Conservation (phyloP, 92 coral and sea anemone genomes). For the Bergia puertoricense region DNA sequence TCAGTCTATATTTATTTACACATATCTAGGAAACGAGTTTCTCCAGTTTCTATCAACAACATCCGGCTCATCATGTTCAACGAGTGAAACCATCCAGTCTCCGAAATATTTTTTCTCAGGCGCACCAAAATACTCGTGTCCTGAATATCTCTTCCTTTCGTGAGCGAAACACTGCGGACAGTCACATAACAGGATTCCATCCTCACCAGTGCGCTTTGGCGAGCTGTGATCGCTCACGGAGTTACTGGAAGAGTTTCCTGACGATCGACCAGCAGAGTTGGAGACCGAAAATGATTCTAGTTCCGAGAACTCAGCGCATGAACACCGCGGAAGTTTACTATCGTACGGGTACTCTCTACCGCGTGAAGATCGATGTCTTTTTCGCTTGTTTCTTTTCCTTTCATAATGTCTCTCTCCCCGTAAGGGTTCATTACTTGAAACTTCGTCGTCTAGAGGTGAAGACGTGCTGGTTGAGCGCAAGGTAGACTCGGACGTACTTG, state of each 20-base stretch:
- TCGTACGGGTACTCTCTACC: slow-evolving; percentile 61
- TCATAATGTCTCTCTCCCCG: slow-evolving; percentile 39
- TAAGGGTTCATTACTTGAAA: slow-evolving; percentile 65
- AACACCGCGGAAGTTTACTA: slow-evolving; percentile 73
- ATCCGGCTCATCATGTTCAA: background rate
- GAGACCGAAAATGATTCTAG: slow-evolving; percentile 71
- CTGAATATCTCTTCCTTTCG: slow-evolving; percentile 52
- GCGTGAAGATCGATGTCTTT: slow-evolving; percentile 47
- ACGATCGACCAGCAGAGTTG: slow-evolving; percentile 66
- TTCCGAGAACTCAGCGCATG: slow-evolving; percentile 78
- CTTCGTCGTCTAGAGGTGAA: slow-evolving; percentile 79
- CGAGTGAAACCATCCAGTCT: slow-evolving; percentile 71
- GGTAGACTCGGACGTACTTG: slow-evolving; percentile 94
- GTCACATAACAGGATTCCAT: slow-evolving; percentile 55
- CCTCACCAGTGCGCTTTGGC: slow-evolving; percentile 44
- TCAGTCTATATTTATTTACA: slow-evolving; percentile 11
- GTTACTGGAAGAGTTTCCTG: slow-evolving; percentile 49
- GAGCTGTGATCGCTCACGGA: slow-evolving; percentile 17
- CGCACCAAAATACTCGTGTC: slow-evolving; percentile 67
- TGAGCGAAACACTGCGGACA: slow-evolving; percentile 70
- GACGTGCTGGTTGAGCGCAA: slow-evolving; percentile 78
- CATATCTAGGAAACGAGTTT: slow-evolving; percentile 37
- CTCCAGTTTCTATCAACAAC: slow-evolving; percentile 24
- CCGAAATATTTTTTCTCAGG: slow-evolving; percentile 88
- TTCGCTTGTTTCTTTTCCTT: slow-evolving; percentile 54